These are phyloP conservation scores for Hirtodrosophila histrioides DNA, from an alignment of 2,888 invertebrate species.

Conservation along the genomic window DNA sequence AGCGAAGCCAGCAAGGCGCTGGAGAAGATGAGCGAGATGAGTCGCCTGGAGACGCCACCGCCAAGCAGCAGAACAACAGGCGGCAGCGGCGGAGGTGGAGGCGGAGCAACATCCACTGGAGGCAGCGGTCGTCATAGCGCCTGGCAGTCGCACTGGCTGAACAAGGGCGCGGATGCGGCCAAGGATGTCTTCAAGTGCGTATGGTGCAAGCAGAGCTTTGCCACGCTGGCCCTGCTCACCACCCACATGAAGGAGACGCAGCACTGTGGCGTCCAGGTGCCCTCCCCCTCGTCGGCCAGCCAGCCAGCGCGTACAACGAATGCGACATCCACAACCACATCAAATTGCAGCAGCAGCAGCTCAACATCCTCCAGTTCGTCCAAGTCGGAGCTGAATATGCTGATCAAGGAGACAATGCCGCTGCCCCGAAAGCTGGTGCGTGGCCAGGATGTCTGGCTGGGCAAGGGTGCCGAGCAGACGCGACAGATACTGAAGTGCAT, in stretches of 20 bases:
- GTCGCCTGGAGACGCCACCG: constrained; percentile 88
- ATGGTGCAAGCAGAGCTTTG: constrained; percentile 99
- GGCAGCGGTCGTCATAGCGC: constrained; percentile 90
- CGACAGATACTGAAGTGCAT: constrained; percentile 98
- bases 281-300: constrained; percentile 79
- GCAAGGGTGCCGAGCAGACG: constrained; percentile 98
- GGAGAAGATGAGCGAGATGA: constrained; percentile 96
- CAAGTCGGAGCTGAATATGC: constrained; percentile 92
- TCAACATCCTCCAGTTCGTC: constrained; percentile 86
- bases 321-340: constrained; percentile 82
- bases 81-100: constrained; percentile 47
- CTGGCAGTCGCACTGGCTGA: constrained; percentile 99
- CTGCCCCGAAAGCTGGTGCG: constrained; percentile 97
- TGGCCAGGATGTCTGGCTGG: constrained; percentile 99
- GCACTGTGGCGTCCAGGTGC: constrained; percentile 95
- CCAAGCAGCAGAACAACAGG: constrained; percentile 86
- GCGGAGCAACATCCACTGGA: constrained; percentile 1
- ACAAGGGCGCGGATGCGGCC: constrained; percentile 97
- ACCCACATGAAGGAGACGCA: constrained; percentile 99
- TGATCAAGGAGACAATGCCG: constrained; percentile 97
- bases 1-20: constrained; percentile 94
- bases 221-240: constrained; percentile 96
- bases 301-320: constrained; percentile 19
- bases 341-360: constrained; percentile 83
- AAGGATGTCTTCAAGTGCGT: constrained; percentile 98